Evolutionary conservation across 2,797 vertebrate genomes (phyloP), one percentile per base, ranked within the genome.

Genomic region (Pseudochromis fuscus): DNA sequence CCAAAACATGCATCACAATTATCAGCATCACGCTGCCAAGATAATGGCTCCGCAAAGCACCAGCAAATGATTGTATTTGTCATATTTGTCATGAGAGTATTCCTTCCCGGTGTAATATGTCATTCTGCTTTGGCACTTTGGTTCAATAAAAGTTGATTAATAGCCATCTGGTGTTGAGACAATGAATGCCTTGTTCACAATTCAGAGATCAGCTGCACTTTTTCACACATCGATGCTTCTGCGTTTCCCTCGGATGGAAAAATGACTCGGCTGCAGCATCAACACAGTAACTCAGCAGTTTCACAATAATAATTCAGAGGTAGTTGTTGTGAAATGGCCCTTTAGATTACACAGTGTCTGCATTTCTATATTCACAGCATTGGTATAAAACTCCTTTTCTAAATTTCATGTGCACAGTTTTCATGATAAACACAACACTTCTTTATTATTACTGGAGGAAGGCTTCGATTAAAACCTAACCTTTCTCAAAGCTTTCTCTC

Each of bases 401-500:
- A 31, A 52, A 60, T 79, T 71, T 67, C 31, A 71, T 66, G 18
- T 75, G 24, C 62, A 69, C 30, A 50, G 63, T 52, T 19, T 19
- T 35, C 72, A 71, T 87, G 84, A 88, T 87, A 86, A 89, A 89
- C 76, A 77, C 66, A 67, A 72, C 66, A 70, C 50, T 82, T 80
- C 72, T 83, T 71, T 83, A 85, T 87, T 80, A 88, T 86, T 62
- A 83, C 79, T 38, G 45, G 31, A 73, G 79, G 64, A 87, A 89
- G 65, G 64, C 83, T 75, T 85, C 67, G 79, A 92, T 92, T 90
- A 87, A 86, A 92, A 86, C 78, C 85, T 87, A 90, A 93, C 89
- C 86, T 93, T 91, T 93, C 79, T 77, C 76, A 70, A 67, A 88
- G 86, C 77, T 83, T 79, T 88, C 88, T 86, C 75, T 88, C 77